Percentiles rank a stretch among this genome's conserved stretches.
phyloP scores from a whole-genome alignment of 2,113 vertebrate genomes.

The Crotophaga sulcirostris region DNA sequence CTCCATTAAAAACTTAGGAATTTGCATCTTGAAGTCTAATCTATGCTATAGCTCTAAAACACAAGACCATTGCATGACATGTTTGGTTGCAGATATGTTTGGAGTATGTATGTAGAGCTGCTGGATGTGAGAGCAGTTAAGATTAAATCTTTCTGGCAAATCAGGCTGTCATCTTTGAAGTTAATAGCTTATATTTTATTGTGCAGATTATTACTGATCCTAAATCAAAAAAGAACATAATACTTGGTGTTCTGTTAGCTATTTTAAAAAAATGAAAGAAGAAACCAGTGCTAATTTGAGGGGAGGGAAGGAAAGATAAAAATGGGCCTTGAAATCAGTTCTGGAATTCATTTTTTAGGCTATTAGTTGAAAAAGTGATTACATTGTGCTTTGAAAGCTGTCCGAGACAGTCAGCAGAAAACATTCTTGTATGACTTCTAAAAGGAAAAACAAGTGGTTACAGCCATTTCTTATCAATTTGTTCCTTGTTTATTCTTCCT shows the following conservation, averaged over 20 bases:
- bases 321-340: neutral
- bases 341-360: neutral
- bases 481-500: constrained; percentile 68
- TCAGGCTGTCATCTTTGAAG: neutral
- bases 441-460: constrained; percentile 63
- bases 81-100: neutral
- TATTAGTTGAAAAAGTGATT: constrained; percentile 19
- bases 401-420: constrained; percentile 36
- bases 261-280: neutral
- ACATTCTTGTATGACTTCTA: constrained; percentile 22
- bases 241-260: neutral
- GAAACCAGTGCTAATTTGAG: neutral
- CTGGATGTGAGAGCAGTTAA: neutral
- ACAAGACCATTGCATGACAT: neutral
- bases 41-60: neutral
- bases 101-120: neutral
- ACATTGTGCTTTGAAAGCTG: neutral
- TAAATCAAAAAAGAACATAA: neutral
- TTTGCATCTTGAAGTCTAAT: neutral
- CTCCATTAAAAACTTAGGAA: neutral
- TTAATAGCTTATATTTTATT: neutral
- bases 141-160: neutral
- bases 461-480: constrained; percentile 54
- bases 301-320: neutral
- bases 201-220: neutral